A percentile compares a stretch with the other conserved stretches of the same genome.
Conservation (phyloP, 2,113 vertebrate species). For the Collichthys lucidus region DNA sequence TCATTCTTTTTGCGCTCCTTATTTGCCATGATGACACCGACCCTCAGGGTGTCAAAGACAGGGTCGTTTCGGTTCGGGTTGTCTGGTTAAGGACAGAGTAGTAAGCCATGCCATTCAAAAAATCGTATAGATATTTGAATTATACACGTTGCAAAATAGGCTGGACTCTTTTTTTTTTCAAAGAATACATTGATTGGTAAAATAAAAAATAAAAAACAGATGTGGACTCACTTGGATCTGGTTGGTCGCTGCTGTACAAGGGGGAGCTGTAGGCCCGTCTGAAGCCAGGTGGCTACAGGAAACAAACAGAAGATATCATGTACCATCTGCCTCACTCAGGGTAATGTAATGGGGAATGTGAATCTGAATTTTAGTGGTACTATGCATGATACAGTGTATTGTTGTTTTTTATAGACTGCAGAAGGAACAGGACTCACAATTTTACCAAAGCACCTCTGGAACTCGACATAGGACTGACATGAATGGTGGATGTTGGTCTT, state of each 20-base stretch:
- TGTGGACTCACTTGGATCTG: conserved; percentile 74
- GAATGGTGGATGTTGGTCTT: conserved; percentile 98
- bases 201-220: neutral
- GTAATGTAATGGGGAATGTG: neutral
- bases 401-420: neutral
- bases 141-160: neutral
- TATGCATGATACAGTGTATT: neutral
- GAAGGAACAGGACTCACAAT: conserved; percentile 87
- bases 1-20: conserved; percentile 97
- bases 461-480: conserved; percentile 96
- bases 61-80: conserved; percentile 91
- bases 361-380: neutral
- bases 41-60: conserved; percentile 94
- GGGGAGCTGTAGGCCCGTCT: conserved; percentile 96
- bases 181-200: neutral
- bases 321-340: neutral
- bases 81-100: conserved; percentile 49
- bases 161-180: neutral
- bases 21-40: conserved; percentile 97
- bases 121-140: neutral
- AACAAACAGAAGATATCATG: conserved; percentile 1
- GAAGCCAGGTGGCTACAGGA: conserved; percentile 92
- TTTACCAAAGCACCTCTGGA: conserved; percentile 97
- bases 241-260: conserved; percentile 86
- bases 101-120: neutral